These are phyloP conservation scores for Orthonychiurus folsomi DNA, from an alignment of 2,888 invertebrate species.

Conservation along the genomic window DNA sequence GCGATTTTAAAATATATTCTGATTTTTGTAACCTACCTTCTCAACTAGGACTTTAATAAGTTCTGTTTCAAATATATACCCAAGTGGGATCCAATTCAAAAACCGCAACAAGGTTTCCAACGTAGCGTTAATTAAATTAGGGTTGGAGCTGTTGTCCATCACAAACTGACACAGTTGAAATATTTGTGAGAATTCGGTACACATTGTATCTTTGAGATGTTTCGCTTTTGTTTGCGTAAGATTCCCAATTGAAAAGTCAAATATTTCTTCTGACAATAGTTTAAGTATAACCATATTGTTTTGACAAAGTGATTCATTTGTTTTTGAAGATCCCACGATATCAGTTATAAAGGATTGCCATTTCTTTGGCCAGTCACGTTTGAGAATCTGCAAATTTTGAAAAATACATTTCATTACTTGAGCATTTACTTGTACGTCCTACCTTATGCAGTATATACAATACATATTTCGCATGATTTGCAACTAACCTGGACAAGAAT, in stretches of 20 bases:
- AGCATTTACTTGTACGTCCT: not conserved
- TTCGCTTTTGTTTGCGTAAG: constrained; percentile 98
- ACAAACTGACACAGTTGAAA: constrained; percentile 97
- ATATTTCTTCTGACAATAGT: constrained; percentile 94
- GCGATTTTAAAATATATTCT: no score
- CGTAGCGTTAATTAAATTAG: constrained; percentile 88
- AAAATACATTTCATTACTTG: constrained; percentile 7
- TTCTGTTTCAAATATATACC: constrained; percentile 99
- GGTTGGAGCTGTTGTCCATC: constrained; percentile 94
- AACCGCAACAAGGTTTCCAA: constrained; percentile 91
- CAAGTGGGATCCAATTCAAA: constrained; percentile 99
- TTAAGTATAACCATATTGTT: constrained; percentile 99
- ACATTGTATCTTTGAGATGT: constrained; percentile 98
- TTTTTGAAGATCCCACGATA: constrained; percentile 97
- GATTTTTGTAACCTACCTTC: constrained; percentile 53
- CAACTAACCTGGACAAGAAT: constrained; percentile 82
- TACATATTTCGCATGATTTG: not conserved
- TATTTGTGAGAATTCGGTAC: constrained; percentile 96
- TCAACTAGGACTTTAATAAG: constrained; percentile 85
- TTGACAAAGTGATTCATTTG: constrained; percentile 96
- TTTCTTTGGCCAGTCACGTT: constrained; percentile 99
- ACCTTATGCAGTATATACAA: not conserved
- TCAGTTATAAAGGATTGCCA: constrained; percentile 99
- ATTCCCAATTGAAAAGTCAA: constrained; percentile 96
- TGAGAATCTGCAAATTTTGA: constrained; percentile 73